phyloP scores from a whole-genome alignment of 2,888 invertebrate genomes.

The Aporophyla nigra region DNA sequence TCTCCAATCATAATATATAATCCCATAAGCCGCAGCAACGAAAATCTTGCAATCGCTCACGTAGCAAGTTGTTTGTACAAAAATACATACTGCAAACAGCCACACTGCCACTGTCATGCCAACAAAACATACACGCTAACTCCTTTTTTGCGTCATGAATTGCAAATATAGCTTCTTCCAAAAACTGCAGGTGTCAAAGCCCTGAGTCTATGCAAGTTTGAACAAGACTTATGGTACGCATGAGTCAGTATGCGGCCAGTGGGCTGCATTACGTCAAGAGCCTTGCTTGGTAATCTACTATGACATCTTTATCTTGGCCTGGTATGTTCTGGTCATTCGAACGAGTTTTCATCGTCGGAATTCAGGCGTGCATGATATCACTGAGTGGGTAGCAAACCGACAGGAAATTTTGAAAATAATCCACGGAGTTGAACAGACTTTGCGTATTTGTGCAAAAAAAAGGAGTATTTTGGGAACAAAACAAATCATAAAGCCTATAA shows the following conservation, averaged over 20 bases:
- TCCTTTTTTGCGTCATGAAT: slow-evolving; percentile 38
- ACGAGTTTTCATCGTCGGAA: slow-evolving; percentile 38
- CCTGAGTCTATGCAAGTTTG: slow-evolving; percentile 50
- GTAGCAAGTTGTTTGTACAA: slow-evolving; percentile 3
- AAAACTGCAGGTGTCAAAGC: slow-evolving; percentile 55
- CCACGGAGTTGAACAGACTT: neutral
- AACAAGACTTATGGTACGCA: slow-evolving; percentile 43
- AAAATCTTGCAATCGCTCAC: slow-evolving; percentile 21
- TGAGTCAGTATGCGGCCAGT: slow-evolving; percentile 56
- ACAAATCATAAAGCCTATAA: neutral
- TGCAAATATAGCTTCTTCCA: slow-evolving; percentile 51
- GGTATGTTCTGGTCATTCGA: slow-evolving; percentile 24
- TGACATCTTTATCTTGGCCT: slow-evolving; percentile 58
- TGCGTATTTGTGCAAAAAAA: neutral
- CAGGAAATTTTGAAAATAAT: slow-evolving; percentile 31
- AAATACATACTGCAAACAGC: neutral
- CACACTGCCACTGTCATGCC: slow-evolving; percentile 13
- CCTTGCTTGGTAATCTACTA: slow-evolving; percentile 36
- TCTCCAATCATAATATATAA: neutral
- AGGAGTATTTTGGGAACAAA: slow-evolving; percentile 4
- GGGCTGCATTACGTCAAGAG: slow-evolving; percentile 50
- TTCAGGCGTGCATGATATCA: slow-evolving; percentile 45
- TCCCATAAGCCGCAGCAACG: neutral
- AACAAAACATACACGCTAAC: slow-evolving; percentile 30
- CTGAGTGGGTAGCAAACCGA: slow-evolving; percentile 42